phyloP scores from a whole-genome alignment of 35 echinoderm and acorn worm genomes.

The Eucidaris tribuloides region DNA sequence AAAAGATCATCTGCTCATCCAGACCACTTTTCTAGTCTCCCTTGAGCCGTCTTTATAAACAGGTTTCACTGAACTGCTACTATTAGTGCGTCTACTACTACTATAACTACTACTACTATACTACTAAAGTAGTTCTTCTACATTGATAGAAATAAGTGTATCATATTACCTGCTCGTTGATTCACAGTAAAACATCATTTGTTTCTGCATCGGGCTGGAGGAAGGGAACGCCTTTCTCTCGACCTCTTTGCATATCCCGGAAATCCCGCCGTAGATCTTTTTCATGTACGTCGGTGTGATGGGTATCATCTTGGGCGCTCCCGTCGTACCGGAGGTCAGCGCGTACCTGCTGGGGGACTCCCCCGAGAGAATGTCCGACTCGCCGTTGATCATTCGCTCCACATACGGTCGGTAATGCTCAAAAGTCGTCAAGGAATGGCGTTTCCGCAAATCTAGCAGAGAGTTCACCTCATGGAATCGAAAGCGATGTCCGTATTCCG shows the following conservation, averaged over 20 bases:
- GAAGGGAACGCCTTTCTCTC: conserved; percentile 9
- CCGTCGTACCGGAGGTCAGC: conserved; percentile 51
- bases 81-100: too few relatives aligned
- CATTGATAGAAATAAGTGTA: conserved; percentile 24
- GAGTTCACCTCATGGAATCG: conserved; percentile 21
- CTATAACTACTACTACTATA: too few relatives aligned
- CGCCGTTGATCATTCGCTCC: conserved; percentile 26
- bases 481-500: conserved; percentile 35
- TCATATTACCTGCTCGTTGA: not conserved
- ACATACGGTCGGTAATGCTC: conserved; percentile 37
- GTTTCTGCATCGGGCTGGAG: conserved; percentile 22
- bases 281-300: not conserved
- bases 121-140: too few relatives aligned
- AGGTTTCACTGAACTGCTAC: too few relatives aligned
- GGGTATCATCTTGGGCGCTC: conserved; percentile 27
- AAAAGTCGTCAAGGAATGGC: conserved; percentile 42
- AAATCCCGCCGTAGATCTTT: conserved; percentile 15
- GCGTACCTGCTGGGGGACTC: conserved; percentile 13
- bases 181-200: conserved; percentile 23
- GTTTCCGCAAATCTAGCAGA: conserved; percentile 28
- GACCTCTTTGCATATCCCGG: conserved; percentile 26
- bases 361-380: conserved; percentile 20
- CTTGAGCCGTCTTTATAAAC: too few relatives aligned
- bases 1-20: too few relatives aligned
- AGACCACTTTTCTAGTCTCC: too few relatives aligned